phyloP scores from a whole-genome alignment of 2,797 vertebrate genomes.

The Chromobotia macracanthus region DNA sequence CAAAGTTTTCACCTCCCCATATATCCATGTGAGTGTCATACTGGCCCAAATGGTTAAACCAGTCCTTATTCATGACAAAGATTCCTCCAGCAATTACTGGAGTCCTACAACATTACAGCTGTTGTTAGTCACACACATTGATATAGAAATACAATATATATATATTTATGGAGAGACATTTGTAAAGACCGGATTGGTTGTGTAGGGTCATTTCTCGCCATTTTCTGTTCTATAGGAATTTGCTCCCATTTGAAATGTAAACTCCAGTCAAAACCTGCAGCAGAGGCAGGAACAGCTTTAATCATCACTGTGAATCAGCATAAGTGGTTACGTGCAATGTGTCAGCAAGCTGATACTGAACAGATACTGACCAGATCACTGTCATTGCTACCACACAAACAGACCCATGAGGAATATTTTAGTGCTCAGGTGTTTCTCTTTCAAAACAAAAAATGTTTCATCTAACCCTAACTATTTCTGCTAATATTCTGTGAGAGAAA shows the following conservation, averaged over 20 bases:
- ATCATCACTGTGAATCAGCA: neutral
- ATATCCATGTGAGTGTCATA: constrained; percentile 99
- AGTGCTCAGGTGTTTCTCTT: neutral
- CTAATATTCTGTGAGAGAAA: neutral
- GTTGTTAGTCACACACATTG: neutral
- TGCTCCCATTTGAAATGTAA: constrained; percentile 99
- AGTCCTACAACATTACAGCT: constrained; percentile 78
- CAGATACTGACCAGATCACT: neutral
- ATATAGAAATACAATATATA: neutral
- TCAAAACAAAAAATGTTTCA: neutral
- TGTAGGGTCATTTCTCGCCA: constrained; percentile 92
- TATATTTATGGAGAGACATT: neutral
- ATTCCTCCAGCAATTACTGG: constrained; percentile 98
- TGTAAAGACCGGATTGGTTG: constrained; percentile 86
- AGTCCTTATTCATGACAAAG: constrained; percentile 95
- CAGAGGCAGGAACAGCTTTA: neutral
- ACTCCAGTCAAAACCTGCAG: constrained; percentile 97
- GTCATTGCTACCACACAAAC: neutral
- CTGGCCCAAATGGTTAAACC: constrained; percentile 98
- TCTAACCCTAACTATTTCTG: neutral
- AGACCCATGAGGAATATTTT: neutral
- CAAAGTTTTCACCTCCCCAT: constrained; percentile 99
- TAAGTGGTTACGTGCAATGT: too few relatives aligned
- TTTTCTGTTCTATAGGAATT: constrained; percentile 97
- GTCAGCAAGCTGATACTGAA: too few relatives aligned